Evolutionary conservation across 2,113 vertebrate genomes (phyloP).

Genomic region (Nicator chloris): DNA sequence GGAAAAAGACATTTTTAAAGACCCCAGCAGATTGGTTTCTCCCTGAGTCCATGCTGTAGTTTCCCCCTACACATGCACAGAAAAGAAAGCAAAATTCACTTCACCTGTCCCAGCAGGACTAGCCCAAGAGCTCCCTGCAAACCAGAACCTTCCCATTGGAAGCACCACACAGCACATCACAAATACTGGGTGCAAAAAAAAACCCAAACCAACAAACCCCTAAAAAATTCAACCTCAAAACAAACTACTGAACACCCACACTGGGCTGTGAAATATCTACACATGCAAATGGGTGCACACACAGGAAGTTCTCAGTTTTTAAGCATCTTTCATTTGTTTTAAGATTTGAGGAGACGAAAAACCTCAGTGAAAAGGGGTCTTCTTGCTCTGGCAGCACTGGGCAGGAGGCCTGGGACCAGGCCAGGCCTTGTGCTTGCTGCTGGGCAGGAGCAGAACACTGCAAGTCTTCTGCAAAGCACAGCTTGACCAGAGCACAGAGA

Average conservation of each 20-base stretch:
- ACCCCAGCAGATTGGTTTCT: neutral
- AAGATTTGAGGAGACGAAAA: neutral
- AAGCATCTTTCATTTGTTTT: constrained; percentile 52
- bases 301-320: neutral
- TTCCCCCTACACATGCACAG: neutral
- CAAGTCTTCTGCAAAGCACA: neutral
- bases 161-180: constrained; percentile 64
- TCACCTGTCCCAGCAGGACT: neutral
- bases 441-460: neutral
- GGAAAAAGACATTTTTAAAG: neutral
- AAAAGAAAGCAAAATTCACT: neutral
- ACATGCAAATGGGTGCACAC: neutral
- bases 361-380: neutral
- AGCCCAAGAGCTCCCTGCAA: constrained; percentile 19
- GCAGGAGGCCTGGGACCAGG: neutral
- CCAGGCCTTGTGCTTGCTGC: neutral
- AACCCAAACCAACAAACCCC: neutral
- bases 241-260: constrained; percentile 57
- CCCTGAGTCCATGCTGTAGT: constrained; percentile 52
- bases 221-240: neutral
- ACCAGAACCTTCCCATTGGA: neutral
- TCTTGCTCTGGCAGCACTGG: neutral
- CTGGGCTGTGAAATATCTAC: neutral
- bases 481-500: neutral
- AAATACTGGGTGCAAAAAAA: constrained; percentile 62